These are phyloP conservation scores for Musca domestica DNA, from an alignment of 1,140 invertebrate genomes.

Conservation along the genomic window DNA sequence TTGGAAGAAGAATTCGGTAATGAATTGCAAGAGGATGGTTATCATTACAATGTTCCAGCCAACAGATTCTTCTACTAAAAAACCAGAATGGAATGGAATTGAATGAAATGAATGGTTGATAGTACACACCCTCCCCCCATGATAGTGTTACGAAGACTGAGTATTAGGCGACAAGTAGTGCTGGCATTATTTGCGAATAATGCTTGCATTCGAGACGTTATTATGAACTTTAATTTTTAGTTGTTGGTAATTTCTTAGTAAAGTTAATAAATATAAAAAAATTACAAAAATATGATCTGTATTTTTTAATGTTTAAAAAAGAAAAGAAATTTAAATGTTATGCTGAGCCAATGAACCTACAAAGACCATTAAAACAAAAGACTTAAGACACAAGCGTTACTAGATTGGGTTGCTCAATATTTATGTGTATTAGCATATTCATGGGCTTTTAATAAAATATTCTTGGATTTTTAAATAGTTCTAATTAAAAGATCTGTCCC, in stretches of 20 bases:
- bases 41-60: constrained; percentile 41
- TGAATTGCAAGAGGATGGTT: constrained; percentile 40
- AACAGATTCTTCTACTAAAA: constrained; percentile 39
- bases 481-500: no score
- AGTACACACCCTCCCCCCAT: no score
- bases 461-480: no score
- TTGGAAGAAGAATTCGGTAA: constrained; percentile 33
- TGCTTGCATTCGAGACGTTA: not conserved
- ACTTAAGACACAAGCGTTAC: no score
- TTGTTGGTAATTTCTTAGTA: not conserved
- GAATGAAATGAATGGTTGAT: not conserved
- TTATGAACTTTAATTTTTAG: not conserved
- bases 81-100: not conserved
- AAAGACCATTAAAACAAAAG: no score
- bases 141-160: constrained; percentile 8
- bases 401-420: no score
- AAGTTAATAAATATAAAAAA: not conserved
- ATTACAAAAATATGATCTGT: not conserved
- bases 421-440: no score
- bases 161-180: not conserved
- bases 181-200: not conserved
- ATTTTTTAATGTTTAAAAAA: no score
- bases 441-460: no score
- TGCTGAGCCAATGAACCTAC: no score
- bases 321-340: no score